A percentile compares a stretch with the other conserved stretches of the same genome.
These are phyloP conservation scores for Pteronotus mesoamericanus DNA, from an alignment of 2,797 vertebrate genomes.

Conservation along the genomic window DNA sequence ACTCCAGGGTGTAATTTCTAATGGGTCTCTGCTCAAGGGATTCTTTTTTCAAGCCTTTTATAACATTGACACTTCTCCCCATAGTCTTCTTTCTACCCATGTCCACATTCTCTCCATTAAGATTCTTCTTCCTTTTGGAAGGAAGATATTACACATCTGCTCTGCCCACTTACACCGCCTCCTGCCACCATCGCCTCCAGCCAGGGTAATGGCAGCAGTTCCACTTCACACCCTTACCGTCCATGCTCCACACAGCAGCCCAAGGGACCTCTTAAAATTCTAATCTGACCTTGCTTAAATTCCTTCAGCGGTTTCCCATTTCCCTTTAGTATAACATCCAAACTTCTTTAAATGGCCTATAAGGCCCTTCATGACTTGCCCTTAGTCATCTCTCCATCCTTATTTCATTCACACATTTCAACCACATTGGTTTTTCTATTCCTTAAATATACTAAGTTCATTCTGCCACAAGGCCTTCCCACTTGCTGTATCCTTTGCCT, in stretches of 20 bases:
- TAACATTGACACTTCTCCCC: background rate
- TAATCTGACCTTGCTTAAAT: background rate
- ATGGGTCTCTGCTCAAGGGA: background rate
- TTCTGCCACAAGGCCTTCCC: background rate
- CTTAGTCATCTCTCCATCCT: background rate
- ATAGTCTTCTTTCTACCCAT: background rate
- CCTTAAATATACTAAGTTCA: background rate
- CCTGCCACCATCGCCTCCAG: background rate
- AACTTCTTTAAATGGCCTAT: background rate
- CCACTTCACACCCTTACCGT: background rate
- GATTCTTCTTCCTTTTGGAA: background rate
- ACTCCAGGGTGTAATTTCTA: background rate
- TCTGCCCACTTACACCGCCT: background rate
- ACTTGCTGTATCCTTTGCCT: background rate
- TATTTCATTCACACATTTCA: background rate
- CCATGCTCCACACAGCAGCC: background rate
- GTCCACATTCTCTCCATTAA: background rate
- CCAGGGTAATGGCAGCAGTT: background rate
- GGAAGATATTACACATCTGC: background rate
- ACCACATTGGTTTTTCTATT: background rate
- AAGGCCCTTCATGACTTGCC: background rate
- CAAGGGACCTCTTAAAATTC: background rate
- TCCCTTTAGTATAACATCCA: background rate
- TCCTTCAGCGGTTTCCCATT: background rate
- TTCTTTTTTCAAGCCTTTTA: background rate